These are phyloP conservation scores for Pristionchus exspectatus DNA, from an alignment of 2,888 invertebrate genomes.

Conservation along the genomic window DNA sequence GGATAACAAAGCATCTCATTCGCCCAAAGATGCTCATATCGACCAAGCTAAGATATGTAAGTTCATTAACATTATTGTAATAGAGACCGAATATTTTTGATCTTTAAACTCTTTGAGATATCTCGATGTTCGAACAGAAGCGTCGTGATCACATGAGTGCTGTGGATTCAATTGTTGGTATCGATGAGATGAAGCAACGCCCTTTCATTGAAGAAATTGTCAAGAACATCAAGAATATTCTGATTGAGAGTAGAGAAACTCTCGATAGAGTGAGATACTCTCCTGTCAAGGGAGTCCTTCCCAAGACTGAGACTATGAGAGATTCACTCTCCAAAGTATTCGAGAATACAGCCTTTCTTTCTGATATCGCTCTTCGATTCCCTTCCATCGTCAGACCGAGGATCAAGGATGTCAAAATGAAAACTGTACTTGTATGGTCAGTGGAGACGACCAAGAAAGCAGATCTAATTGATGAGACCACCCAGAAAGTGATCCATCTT, in stretches of 20 bases:
- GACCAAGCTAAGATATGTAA: constrained; percentile 47
- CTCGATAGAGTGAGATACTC: constrained; percentile 48
- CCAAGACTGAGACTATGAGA: constrained; percentile 29
- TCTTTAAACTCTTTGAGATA: constrained; percentile 12
- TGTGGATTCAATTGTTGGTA: constrained; percentile 26
- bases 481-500: constrained; percentile 31
- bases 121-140: constrained; percentile 46
- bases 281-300: constrained; percentile 29
- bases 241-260: constrained; percentile 46
- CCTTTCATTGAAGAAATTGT: constrained; percentile 54
- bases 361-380: constrained; percentile 55
- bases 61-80: background rate
- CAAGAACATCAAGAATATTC: constrained; percentile 43
- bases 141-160: constrained; percentile 50
- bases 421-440: constrained; percentile 49
- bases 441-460: constrained; percentile 18
- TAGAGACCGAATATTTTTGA: background rate
- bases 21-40: constrained; percentile 38
- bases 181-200: constrained; percentile 51
- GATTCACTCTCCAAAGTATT: constrained; percentile 53
- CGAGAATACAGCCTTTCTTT: constrained; percentile 54
- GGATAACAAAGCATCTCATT: constrained; percentile 1
- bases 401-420: constrained; percentile 53
- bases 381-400: constrained; percentile 47
- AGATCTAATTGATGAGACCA: constrained; percentile 43